Conservation (phyloP, 1,140 invertebrate genomes). For the Zaprionus tsacasi region DNA sequence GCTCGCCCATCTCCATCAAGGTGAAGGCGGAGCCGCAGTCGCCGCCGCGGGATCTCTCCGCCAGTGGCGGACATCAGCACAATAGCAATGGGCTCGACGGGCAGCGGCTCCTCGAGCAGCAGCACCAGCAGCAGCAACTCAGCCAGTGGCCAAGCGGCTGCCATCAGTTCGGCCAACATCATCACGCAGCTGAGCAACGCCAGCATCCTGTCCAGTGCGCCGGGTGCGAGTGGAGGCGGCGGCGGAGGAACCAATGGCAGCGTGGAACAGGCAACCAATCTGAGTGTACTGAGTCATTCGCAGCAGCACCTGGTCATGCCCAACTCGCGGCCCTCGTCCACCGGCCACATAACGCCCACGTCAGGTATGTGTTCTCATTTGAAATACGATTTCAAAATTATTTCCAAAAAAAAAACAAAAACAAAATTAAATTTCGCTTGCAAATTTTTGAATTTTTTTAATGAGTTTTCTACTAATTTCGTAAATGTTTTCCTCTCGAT, state of each 20-base stretch:
- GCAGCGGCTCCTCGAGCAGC: constrained; percentile 68
- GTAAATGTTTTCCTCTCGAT: constrained; percentile 20
- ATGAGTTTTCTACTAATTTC: constrained; percentile 39
- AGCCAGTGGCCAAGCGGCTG: constrained; percentile 41
- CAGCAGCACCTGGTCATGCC: constrained; percentile 85
- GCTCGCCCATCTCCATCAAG: constrained; percentile 93
- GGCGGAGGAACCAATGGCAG: constrained; percentile 84
- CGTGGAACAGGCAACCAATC: constrained; percentile 84
- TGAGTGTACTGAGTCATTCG: constrained; percentile 83
- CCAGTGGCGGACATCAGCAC: constrained; percentile 82
- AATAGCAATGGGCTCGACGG: constrained; percentile 77
- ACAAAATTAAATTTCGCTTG: constrained; percentile 16
- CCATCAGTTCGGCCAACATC: constrained; percentile 57
- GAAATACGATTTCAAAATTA: constrained; percentile 3
- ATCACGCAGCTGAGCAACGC: constrained; percentile 69
- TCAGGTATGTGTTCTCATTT: constrained; percentile 79
- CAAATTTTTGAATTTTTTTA: not conserved
- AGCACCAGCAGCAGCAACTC: constrained; percentile 82
- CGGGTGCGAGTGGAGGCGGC: constrained; percentile 77
- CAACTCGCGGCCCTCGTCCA: constrained; percentile 85
- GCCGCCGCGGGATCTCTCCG: constrained; percentile 89
- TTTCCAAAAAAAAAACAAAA: not conserved
- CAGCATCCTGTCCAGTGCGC: constrained; percentile 60
- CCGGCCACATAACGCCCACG: constrained; percentile 87
- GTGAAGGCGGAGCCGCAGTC: constrained; percentile 98